Conservation (phyloP, 2,797 vertebrate species). For the Kryptolebias ocellatus region DNA sequence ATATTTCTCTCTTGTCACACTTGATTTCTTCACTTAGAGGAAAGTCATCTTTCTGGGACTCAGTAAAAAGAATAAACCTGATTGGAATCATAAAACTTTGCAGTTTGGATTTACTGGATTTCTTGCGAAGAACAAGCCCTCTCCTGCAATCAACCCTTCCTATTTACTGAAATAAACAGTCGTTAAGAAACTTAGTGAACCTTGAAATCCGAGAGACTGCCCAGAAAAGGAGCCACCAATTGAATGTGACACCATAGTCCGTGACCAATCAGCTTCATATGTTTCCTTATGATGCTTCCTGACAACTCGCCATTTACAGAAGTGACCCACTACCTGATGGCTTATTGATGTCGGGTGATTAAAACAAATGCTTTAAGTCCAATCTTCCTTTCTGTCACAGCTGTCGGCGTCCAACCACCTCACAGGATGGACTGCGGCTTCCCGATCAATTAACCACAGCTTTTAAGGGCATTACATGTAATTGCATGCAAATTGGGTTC, state of each 20-base stretch:
- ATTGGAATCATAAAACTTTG: conserved; percentile 27
- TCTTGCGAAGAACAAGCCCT: not conserved
- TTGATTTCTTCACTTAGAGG: too few species aligned
- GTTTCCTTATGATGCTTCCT: conserved; percentile 35
- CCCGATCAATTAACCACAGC: conserved; percentile 47
- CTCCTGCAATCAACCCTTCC: not conserved
- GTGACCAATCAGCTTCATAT: conserved; percentile 22
- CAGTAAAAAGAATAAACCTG: conserved; percentile 32
- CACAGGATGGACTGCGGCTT: conserved; percentile 11
- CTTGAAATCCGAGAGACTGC: not conserved
- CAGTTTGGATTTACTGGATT: too few species aligned
- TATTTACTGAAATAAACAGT: conserved; percentile 1
- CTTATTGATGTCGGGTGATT: conserved; percentile 61
- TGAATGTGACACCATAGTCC: not conserved
- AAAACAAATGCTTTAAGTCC: conserved; percentile 44
- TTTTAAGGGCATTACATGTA: conserved; percentile 51
- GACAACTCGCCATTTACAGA: conserved; percentile 17
- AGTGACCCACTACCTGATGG: conserved; percentile 16
- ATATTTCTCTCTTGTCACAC: too few species aligned
- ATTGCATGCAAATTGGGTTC: conserved; percentile 58
- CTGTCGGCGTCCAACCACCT: conserved; percentile 1
- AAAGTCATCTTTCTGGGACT: not conserved
- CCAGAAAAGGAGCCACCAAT: conserved; percentile 7
- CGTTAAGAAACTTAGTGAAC: not conserved
- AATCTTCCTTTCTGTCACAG: conserved; percentile 31